Base-by-base conservation (phyloP, 2,113 vertebrate species). In the Cavia porcellus region DNA sequence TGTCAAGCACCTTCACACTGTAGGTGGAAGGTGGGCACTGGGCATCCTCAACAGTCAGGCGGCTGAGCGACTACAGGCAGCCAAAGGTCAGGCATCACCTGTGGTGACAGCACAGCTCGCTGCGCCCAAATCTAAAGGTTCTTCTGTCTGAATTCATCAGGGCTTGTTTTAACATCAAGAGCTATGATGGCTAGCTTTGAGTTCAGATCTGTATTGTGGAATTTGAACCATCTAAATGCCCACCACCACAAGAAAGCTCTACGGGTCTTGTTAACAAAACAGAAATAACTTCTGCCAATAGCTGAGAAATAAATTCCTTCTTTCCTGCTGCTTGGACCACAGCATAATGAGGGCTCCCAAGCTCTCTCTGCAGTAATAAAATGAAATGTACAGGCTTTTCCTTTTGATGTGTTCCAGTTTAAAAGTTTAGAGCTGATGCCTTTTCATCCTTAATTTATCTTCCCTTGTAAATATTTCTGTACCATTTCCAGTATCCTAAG, bases 391-490 rank as follows among this genome's bases (percentile, higher is more conserved):
- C 85, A n/a, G 94, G 35, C 72, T 83, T 94, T 95, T 83, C 66
- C 94, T 96, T 95, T 95, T 97, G 97, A 97, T 96, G 95, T 94
- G 50, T 62, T 94, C 88, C 86, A 92, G 66, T 90, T 94, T 92
- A 92, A 93, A 96, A 94, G 82, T 95, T 96, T 94, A 88, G 82
- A 89, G 92, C 62, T 82, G 82, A 92, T 94, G 92, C 92, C 94
- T 96, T 95, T 97, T 98, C 96, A 96, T 97, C 96, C 90, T 94
- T 96, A 96, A 97, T 97, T 96, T 97, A 92, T 97, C 92, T 97
- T 52, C 47, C 85, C 94, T 94, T 97, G 96, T 98, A 97, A 97
- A 97, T 97, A 97, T 95, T 97, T 94, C 85, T 93, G 83, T 95
- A 86, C 90, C 72, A 66, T 82, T 96, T 95, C 92, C 95, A 97